Evolutionary conservation across 2,113 vertebrate species (phyloP).

Genomic region (Pelusios castaneus): DNA sequence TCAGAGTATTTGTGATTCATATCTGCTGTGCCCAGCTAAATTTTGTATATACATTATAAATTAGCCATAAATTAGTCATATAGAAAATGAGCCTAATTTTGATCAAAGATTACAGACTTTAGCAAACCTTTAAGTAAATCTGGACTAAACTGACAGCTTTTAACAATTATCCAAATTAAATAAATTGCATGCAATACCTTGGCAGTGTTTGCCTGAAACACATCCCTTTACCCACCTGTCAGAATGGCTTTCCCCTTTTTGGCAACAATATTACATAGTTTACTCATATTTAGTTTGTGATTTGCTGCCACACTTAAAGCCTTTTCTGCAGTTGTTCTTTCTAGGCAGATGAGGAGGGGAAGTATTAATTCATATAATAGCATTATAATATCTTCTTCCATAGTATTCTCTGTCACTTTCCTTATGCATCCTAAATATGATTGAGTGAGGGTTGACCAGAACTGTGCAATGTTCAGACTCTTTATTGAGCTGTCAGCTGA

Average conservation of each 20-base stretch:
- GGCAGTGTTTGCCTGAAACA: neutral
- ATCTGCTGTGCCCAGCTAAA: neutral
- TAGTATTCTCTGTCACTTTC: too few relatives aligned
- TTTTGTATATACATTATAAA: neutral
- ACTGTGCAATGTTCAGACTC: too few relatives aligned
- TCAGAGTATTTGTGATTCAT: neutral
- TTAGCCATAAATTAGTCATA: neutral
- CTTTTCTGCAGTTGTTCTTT: neutral
- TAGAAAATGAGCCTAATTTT: neutral
- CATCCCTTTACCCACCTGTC: neutral
- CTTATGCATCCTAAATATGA: too few relatives aligned
- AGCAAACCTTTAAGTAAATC: neutral
- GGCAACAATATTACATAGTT: neutral
- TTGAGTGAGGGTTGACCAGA: too few relatives aligned
- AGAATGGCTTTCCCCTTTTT: neutral
- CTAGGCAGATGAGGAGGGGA: neutral
- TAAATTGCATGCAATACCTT: accelerated
- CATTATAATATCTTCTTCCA: neutral
- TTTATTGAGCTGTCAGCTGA: too few relatives aligned
- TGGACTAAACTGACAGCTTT: neutral
- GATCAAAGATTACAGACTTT: neutral
- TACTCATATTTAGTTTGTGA: neutral
- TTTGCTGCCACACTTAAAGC: neutral
- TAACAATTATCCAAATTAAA: neutral
- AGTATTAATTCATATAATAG: neutral